phyloP scores from a whole-genome alignment of 1,140 invertebrate genomes.

The Pseudachorutes palmiensis region DNA sequence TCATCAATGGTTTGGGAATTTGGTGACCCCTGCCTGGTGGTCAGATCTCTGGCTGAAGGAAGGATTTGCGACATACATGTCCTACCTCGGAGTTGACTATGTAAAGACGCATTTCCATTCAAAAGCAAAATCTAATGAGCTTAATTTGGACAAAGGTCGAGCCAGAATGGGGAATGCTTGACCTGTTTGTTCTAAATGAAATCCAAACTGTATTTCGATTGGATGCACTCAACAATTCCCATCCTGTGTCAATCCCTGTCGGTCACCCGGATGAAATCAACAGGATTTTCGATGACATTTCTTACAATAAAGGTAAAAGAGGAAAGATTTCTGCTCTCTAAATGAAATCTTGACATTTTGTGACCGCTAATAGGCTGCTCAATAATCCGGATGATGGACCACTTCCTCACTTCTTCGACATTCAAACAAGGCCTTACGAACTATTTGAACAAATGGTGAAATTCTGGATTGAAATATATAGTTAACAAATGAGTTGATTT shows the following conservation, averaged over 20 bases:
- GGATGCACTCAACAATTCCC: conserved; percentile 49
- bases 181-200: conserved; percentile 45
- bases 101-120: conserved; percentile 37
- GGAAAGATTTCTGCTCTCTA: neutral
- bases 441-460: conserved; percentile 39
- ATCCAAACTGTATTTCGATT: conserved; percentile 46
- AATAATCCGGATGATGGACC: conserved; percentile 49
- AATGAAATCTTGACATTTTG: neutral
- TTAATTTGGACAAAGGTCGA: conserved; percentile 33
- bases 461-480: neutral
- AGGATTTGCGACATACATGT: conserved; percentile 53
- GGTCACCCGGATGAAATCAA: conserved; percentile 49
- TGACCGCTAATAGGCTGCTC: conserved; percentile 43
- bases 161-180: conserved; percentile 44
- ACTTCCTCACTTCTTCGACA: conserved; percentile 45
- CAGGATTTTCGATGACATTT: conserved; percentile 51
- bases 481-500: neutral
- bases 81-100: conserved; percentile 38
- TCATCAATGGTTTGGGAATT: conserved; percentile 56
- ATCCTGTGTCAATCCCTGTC: conserved; percentile 50
- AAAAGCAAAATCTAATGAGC: neutral
- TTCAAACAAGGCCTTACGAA: conserved; percentile 44
- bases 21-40: conserved; percentile 54
- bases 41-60: conserved; percentile 47
- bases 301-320: conserved; percentile 48